Conservation (phyloP, 2,888 invertebrate species). For the Hermodice carunculata region DNA sequence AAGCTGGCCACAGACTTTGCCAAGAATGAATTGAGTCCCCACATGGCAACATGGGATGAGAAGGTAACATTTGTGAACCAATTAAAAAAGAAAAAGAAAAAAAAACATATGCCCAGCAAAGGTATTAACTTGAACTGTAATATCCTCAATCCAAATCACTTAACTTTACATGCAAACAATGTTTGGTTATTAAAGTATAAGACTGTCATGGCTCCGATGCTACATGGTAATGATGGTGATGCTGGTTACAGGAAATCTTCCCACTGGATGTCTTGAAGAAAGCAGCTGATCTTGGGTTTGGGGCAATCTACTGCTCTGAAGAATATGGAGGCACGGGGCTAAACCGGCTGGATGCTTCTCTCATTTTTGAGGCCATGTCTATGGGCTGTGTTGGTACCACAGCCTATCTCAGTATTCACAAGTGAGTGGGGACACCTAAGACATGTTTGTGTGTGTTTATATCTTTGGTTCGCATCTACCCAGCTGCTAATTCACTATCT, state of each 20-base stretch:
- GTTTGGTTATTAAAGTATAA: too few relatives aligned
- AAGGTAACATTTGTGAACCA: constrained; percentile 62
- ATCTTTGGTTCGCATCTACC: background rate
- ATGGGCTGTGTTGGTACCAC: constrained; percentile 74
- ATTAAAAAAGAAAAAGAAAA: too few relatives aligned
- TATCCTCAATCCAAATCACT: background rate
- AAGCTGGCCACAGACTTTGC: constrained; percentile 73
- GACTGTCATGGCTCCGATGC: background rate
- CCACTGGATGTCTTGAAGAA: constrained; percentile 72
- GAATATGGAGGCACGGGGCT: constrained; percentile 73
- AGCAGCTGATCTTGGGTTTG: constrained; percentile 74
- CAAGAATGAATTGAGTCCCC: constrained; percentile 72
- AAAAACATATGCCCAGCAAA: background rate
- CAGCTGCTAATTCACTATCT: too few relatives aligned
- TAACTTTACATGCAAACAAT: too few relatives aligned
- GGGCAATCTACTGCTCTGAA: constrained; percentile 73
- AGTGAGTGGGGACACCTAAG: constrained; percentile 62
- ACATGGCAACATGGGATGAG: constrained; percentile 74
- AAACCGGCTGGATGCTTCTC: constrained; percentile 72
- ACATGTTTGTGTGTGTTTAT: background rate
- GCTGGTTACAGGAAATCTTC: constrained; percentile 70
- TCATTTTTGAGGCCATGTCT: constrained; percentile 75
- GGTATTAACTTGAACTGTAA: background rate
- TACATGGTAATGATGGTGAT: background rate
- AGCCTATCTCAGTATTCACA: constrained; percentile 75